Evolutionary conservation across 2,113 vertebrate genomes (phyloP), one percentile per base, ranked within the genome.

Genomic region (Misgurnus anguillicaudatus): DNA sequence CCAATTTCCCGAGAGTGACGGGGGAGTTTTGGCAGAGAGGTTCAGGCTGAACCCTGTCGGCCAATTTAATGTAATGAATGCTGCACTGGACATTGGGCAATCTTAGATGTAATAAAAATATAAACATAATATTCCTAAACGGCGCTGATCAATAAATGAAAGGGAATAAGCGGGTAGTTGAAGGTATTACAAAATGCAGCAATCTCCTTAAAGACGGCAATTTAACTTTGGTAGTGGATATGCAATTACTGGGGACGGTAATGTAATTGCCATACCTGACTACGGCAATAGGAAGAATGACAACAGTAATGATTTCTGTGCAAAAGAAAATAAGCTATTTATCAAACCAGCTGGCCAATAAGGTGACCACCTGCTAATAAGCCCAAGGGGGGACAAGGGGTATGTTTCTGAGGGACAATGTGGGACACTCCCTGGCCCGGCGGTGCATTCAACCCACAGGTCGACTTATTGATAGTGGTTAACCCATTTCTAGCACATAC

Each of bases 161-260:
- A 39, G 16, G 39, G 41, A 13, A 21, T 48, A 82, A 51, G 68
- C 1, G 14, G 21, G 45, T 36, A 67, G 60, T 82, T 80, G 48
- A 57, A 51, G 24, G 58, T 62, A 77, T 85, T 78, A 74, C 47
- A 21, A 72, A 64, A 75, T 31, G 77, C 21, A 51, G 47, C 79
- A 80, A 82, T 82, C 79, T 78, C 53, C 36, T 42, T 57, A 61
- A 39, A 78, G 60, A 58, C 74, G 39, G 67, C 68, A 71, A 62
- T 72, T 77, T 76, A 36, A 31, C 53, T 83, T 51, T 16, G 42
- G 21, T n/a, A 31, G 61, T 7, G 17, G 45, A 78, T 72, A 78
- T 80, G 78, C 62, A 77, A 77, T 83, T 77, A 80, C 51, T 4
- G 31, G 62, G 24, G 36, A 45, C 53, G 31, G 62, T 42, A 74